phyloP scores from a whole-genome alignment of 2,113 vertebrate genomes.

The Silurus asotus region DNA sequence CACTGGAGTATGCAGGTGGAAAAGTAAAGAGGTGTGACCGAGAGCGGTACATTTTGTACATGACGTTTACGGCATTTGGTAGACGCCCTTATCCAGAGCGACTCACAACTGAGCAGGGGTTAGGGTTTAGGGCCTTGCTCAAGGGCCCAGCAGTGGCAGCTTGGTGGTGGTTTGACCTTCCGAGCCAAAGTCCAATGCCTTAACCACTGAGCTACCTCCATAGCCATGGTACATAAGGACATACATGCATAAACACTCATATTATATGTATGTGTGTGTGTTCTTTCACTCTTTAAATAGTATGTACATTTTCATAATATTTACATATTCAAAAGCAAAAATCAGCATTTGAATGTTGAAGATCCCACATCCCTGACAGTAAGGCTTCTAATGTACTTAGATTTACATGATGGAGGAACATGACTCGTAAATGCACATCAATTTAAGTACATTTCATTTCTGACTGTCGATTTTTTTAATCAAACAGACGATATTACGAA shows the following conservation, averaged over 20 bases:
- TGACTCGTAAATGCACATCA: not conserved
- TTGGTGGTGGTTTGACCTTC: no score
- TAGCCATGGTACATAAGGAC: not conserved
- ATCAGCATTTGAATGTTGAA: not conserved
- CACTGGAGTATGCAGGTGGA: not conserved
- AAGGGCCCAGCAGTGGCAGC: no score
- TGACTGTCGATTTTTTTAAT: not conserved
- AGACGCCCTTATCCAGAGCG: no score
- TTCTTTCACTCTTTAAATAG: not conserved
- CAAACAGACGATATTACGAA: not conserved
- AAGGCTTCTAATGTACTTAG: not conserved
- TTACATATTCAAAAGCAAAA: not conserved
- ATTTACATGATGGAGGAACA: not conserved
- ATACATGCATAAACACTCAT: not conserved
- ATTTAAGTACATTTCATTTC: not conserved
- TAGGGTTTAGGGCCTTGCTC: no score
- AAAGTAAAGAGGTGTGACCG: not conserved
- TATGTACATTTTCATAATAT: not conserved
- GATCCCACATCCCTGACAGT: not conserved
- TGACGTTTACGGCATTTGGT: not conserved
- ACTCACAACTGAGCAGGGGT: no score
- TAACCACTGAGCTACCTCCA: no score
- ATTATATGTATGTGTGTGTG: not conserved
- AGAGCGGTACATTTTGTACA: not conserved
- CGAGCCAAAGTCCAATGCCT: no score